A percentile compares a stretch with the other conserved stretches of the same genome.
These are phyloP conservation scores for Hymenochirus boettgeri DNA, from an alignment of 2,113 vertebrate species.

Conservation along the genomic window DNA sequence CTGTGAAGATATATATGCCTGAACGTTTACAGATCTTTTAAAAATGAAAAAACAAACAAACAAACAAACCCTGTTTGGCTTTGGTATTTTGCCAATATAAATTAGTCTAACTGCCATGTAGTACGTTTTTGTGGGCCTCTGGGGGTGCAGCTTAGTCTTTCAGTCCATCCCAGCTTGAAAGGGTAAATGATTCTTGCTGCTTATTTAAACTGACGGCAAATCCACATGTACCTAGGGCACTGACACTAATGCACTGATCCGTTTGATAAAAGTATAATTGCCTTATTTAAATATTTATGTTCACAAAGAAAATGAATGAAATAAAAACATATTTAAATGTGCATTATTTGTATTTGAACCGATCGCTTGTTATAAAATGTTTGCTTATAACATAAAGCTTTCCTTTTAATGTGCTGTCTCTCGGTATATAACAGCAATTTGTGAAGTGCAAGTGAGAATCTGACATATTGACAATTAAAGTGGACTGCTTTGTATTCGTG, in stretches of 20 bases:
- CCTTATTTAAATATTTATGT: constrained; percentile 41
- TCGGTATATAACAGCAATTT: constrained; percentile 20
- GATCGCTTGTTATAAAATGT: constrained; percentile 29
- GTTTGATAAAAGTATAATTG: constrained; percentile 27
- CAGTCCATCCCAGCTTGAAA: not conserved
- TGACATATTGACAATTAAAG: constrained; percentile 25
- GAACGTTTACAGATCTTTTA: constrained; percentile 40
- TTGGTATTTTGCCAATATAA: constrained; percentile 19
- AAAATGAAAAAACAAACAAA: not conserved
- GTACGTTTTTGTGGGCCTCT: not conserved
- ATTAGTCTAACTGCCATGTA: not conserved
- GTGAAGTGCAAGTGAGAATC: constrained; percentile 19
- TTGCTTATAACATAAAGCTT: constrained; percentile 25
- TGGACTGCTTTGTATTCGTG: no score
- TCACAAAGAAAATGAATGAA: constrained; percentile 10
- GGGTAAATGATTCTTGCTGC: constrained; percentile 5
- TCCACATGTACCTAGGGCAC: constrained; percentile 6
- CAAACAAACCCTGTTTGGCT: constrained; percentile 19
- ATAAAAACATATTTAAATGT: constrained; percentile 30
- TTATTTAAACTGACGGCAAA: constrained; percentile 4
- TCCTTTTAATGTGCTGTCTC: constrained; percentile 13
- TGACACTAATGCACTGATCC: constrained; percentile 19
- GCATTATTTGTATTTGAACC: constrained; percentile 34
- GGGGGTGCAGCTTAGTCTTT: no score
- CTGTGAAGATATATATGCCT: constrained; percentile 40